Evolutionary conservation across 1,140 invertebrate genomes (phyloP).

Genomic region (Ruditapes philippinarum): DNA sequence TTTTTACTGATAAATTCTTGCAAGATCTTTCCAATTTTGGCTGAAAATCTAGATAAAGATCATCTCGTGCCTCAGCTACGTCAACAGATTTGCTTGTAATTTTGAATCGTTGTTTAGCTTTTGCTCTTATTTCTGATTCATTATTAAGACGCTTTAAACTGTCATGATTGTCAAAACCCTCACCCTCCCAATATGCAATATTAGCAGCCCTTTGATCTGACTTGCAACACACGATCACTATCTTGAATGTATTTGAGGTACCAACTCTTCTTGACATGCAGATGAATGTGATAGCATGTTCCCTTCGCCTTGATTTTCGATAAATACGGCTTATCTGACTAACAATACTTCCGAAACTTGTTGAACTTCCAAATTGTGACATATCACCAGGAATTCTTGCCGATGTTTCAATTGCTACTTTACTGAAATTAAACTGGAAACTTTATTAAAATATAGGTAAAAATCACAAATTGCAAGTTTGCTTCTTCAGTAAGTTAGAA

Average conservation of each 20-base stretch:
- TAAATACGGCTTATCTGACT: slow-evolving; percentile 37
- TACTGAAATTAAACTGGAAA: neutral
- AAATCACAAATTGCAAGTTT: no score
- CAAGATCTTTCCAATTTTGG: slow-evolving; percentile 31
- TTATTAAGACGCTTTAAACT: neutral
- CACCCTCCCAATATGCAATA: neutral
- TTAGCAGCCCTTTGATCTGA: neutral
- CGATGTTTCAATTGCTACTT: slow-evolving; percentile 24
- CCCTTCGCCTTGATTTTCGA: slow-evolving; percentile 40
- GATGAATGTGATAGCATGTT: slow-evolving; percentile 22
- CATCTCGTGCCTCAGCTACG: neutral
- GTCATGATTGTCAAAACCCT: slow-evolving; percentile 26
- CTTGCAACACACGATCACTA: slow-evolving; percentile 26
- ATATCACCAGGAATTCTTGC: neutral
- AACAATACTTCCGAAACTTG: neutral
- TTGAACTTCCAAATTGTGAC: slow-evolving; percentile 11
- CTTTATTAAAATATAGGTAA: no score
- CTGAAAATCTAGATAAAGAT: slow-evolving; percentile 30
- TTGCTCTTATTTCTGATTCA: neutral
- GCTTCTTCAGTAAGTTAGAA: no score
- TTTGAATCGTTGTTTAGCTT: slow-evolving; percentile 40
- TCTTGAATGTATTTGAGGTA: slow-evolving; percentile 32
- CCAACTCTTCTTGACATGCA: slow-evolving; percentile 28
- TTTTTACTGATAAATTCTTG: neutral
- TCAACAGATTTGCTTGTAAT: neutral